phyloP scores from a whole-genome alignment of 2,888 invertebrate genomes.

The Lordiphosa fenestrarum region DNA sequence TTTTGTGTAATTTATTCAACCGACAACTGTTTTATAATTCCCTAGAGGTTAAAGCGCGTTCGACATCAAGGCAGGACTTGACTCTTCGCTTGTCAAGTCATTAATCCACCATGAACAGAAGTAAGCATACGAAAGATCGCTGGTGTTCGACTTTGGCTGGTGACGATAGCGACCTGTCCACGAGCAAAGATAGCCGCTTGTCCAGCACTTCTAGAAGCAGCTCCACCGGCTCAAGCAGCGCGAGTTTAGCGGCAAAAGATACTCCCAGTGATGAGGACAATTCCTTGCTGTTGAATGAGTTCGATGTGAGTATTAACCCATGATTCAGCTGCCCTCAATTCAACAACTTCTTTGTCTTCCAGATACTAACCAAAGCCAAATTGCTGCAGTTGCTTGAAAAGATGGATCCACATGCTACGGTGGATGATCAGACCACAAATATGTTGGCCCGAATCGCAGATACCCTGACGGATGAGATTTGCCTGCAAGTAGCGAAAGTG shows the following conservation, averaged over 20 bases:
- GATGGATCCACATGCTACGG: slow-evolving; percentile 27
- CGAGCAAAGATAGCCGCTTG: neutral
- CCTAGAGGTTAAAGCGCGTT: slow-evolving; percentile 21
- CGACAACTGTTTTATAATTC: slow-evolving; percentile 4
- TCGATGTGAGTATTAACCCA: slow-evolving; percentile 14
- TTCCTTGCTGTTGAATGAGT: neutral
- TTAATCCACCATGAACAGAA: too few species aligned
- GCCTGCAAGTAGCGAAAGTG: slow-evolving; percentile 26
- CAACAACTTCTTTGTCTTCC: neutral
- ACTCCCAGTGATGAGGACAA: slow-evolving; percentile 2
- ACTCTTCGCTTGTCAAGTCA: too few species aligned
- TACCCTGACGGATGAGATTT: slow-evolving; percentile 41
- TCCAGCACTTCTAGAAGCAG: slow-evolving; percentile 8
- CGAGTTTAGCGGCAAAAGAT: neutral
- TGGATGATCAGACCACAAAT: slow-evolving; percentile 54
- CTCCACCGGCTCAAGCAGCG: slow-evolving; percentile 21
- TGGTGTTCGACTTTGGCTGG: neutral
- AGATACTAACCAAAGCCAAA: slow-evolving; percentile 22
- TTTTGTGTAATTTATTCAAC: neutral
- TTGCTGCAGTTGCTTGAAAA: slow-evolving; percentile 34
- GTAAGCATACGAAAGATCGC: too few species aligned
- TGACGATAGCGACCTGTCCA: slow-evolving; percentile 23
- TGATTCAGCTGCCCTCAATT: neutral
- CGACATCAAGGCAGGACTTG: too few species aligned
- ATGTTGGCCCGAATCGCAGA: slow-evolving; percentile 37